Percentiles rank a stretch among this genome's conserved stretches.
phyloP scores from a whole-genome alignment of 1,140 invertebrate genomes.

The Trichogramma pretiosum region DNA sequence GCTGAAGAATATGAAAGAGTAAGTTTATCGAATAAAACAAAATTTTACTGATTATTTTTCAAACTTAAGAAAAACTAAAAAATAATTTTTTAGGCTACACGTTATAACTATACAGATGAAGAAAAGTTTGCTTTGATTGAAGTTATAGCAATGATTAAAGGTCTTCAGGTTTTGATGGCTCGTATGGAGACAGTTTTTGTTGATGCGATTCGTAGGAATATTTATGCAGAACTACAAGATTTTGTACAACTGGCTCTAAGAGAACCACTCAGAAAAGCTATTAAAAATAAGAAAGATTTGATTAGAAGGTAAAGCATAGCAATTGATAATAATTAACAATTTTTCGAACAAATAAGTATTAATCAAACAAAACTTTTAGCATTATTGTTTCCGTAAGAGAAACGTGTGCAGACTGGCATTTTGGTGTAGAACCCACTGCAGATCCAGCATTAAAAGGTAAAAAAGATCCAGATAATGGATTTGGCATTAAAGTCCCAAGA shows the following conservation, averaged over 20 bases:
- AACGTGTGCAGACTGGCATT: slow-evolving; percentile 93
- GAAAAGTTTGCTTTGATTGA: slow-evolving; percentile 98
- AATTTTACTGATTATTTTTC: slow-evolving; percentile 13
- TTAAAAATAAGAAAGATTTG: slow-evolving; percentile 97
- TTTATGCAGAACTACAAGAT: slow-evolving; percentile 95
- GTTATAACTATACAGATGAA: slow-evolving; percentile 95
- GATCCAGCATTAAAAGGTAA: slow-evolving; percentile 93
- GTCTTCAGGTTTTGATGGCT: slow-evolving; percentile 93
- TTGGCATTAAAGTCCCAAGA: slow-evolving; percentile 85
- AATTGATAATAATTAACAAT: not conserved
- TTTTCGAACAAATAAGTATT: not conserved
- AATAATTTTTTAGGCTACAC: slow-evolving; percentile 61
- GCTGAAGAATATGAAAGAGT: slow-evolving; percentile 99
- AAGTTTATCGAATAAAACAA: slow-evolving; percentile 23
- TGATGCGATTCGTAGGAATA: slow-evolving; percentile 87
- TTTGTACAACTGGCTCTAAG: slow-evolving; percentile 87
- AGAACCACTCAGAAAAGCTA: slow-evolving; percentile 90
- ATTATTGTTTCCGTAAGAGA: slow-evolving; percentile 92
- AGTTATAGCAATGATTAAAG: slow-evolving; percentile 99
- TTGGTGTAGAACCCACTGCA: slow-evolving; percentile 81
- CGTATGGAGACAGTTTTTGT: slow-evolving; percentile 97
- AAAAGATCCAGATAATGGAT: slow-evolving; percentile 86
- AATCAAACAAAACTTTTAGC: slow-evolving; percentile 45
- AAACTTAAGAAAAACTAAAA: no score
- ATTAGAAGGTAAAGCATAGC: slow-evolving; percentile 62